Conservation (phyloP, 2,888 invertebrate species). For the Aporophyla nigra region DNA sequence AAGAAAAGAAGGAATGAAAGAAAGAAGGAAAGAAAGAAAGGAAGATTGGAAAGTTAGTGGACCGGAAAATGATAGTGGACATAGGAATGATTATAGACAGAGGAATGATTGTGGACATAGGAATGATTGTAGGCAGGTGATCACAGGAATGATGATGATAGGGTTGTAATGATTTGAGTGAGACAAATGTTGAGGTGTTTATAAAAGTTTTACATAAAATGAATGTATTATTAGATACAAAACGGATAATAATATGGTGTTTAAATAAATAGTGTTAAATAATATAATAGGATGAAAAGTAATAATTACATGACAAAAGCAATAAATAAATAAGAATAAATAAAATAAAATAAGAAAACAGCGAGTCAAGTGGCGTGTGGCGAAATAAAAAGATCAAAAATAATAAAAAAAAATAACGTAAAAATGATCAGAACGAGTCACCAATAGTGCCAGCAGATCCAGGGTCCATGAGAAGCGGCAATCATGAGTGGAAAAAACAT, state of each 20-base stretch:
- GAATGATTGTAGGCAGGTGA: too few species aligned
- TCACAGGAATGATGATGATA: neutral
- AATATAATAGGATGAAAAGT: slow-evolving; percentile 13
- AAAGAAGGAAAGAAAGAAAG: too few species aligned
- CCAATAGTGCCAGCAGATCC: slow-evolving; percentile 90
- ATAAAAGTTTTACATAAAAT: slow-evolving; percentile 19
- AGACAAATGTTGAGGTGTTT: neutral
- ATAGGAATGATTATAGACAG: neutral
- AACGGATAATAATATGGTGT: slow-evolving; percentile 11
- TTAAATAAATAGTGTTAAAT: slow-evolving; percentile 14
- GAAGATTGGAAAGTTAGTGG: neutral
- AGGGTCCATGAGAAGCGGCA: slow-evolving; percentile 90
- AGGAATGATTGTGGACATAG: too few species aligned
- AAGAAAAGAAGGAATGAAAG: too few species aligned
- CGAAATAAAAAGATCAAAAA: slow-evolving; percentile 65
- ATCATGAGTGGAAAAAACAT: slow-evolving; percentile 91
- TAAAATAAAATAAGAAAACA: slow-evolving; percentile 33
- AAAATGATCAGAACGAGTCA: slow-evolving; percentile 73
- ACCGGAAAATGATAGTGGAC: neutral
- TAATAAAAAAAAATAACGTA: slow-evolving; percentile 71
- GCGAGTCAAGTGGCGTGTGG: slow-evolving; percentile 85
- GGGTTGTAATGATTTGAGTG: neutral
- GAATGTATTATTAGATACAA: slow-evolving; percentile 21
- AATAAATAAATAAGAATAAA: slow-evolving; percentile 25
- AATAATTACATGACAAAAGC: neutral